Conservation (phyloP, 2,888 invertebrate genomes). For the Archaeoteleia sp. region DNA sequence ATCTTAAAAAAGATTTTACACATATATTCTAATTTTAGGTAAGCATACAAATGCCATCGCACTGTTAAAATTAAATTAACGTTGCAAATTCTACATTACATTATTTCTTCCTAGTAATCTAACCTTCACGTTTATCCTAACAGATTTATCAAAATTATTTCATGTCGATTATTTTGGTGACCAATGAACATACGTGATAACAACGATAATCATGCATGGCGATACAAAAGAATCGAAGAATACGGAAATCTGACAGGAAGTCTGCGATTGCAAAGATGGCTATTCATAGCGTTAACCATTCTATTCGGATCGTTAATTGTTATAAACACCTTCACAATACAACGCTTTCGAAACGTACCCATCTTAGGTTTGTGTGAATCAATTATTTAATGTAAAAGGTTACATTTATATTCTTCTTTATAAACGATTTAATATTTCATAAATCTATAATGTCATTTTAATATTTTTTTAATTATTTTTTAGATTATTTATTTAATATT, state of each 20-base stretch:
- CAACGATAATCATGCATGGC: constrained; percentile 7
- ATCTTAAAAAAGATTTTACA: no score
- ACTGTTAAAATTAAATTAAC: no score
- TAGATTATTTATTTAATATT: no score
- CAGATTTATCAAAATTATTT: neutral
- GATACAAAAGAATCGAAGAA: constrained; percentile 3
- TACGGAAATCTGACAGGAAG: constrained; percentile 45
- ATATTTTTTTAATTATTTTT: no score
- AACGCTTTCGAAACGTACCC: constrained; percentile 56
- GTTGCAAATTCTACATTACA: no score
- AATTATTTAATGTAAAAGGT: neutral
- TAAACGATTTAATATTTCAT: no score
- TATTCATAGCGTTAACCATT: constrained; percentile 63
- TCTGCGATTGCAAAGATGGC: constrained; percentile 63
- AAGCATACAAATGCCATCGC: no score
- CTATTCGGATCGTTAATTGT: constrained; percentile 63
- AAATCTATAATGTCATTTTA: no score
- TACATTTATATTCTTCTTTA: no score
- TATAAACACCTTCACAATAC: constrained; percentile 65
- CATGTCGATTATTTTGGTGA: neutral
- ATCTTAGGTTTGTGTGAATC: constrained; percentile 28
- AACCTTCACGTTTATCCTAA: no score
- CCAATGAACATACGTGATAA: constrained; percentile 7
- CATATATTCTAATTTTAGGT: no score
- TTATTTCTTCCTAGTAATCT: no score